Base-by-base conservation (phyloP, 2,888 invertebrate genomes). In the Parnassius smintheus region DNA sequence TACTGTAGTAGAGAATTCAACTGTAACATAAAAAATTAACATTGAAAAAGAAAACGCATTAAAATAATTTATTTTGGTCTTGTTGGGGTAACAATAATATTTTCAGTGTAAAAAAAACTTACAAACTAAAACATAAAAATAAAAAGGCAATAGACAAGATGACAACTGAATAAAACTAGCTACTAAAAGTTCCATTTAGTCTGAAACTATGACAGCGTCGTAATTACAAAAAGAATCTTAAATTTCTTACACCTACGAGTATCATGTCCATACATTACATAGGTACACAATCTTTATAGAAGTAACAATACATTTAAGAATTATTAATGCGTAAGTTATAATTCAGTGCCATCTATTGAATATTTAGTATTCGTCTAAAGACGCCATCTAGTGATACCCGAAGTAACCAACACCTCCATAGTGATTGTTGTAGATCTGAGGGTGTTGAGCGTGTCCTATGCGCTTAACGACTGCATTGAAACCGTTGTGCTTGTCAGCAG, bases 381-480 rank as follows among this genome's bases (percentile, higher is more conserved):
- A 18, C 49, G 80, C 75, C 82, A 85, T 86, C 88, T 91, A 91
- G 83, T 91, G 85, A 74, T 88, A 80, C 0, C 84, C 80, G 71
- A 83, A 78, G 73, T 85, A 82, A 73, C 80, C 83, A 66, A 74
- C 72, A 53, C 73, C 75, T 46, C 81, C 78, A 66, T 82, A 76
- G 59, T 78, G 77, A 25, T 77, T 75, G 62, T 77, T 76, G 72
- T 91, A 86, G 64, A 85, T 80, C 72, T 91, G 91, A 45, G 92
- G 90, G 69, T 91, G 91, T 68, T 85, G 80, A 12, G 91, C 90
- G 66, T 90, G 86, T 18, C 92, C 92, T 57, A 92, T 82, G 69
- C 88, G 86, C 74, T 90, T 91, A 66, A 92, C 92, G n/a, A 92
- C 82, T 25, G 92, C 92, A 73, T 90, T 89, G 80, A 92, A 92